These are phyloP conservation scores for Apistogramma diplotaenia DNA, from an alignment of 2,113 vertebrate genomes.

Conservation along the genomic window DNA sequence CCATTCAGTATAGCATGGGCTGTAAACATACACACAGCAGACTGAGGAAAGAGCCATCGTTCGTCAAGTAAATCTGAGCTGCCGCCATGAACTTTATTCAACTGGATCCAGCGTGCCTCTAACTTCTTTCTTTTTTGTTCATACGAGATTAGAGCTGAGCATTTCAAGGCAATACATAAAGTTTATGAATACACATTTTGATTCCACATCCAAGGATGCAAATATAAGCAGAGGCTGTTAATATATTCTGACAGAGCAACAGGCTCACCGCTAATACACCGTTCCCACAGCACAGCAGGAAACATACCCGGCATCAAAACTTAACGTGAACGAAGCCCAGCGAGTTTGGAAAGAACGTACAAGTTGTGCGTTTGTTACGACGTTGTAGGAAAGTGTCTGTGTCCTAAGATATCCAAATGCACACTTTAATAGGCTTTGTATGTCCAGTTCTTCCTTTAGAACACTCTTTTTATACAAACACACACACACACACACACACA, in stretches of 20 bases:
- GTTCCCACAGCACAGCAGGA: neutral
- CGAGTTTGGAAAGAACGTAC: constrained; percentile 32
- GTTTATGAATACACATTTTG: neutral
- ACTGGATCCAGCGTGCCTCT: neutral
- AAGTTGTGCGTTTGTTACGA: constrained; percentile 12
- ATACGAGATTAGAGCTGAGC: neutral
- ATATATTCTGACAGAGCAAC: constrained; percentile 2
- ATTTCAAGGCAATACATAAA: neutral
- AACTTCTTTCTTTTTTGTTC: neutral
- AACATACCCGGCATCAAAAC: constrained; percentile 19
- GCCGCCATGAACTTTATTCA: neutral
- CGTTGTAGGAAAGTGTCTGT: neutral
- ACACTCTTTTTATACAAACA: neutral
- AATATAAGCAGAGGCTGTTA: neutral
- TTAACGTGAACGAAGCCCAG: constrained; percentile 21
- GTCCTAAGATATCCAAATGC: constrained; percentile 42
- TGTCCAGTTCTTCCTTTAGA: neutral
- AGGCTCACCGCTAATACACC: neutral
- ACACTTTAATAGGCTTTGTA: constrained; percentile 10
- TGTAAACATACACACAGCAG: neutral
- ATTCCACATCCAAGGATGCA: neutral
- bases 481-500: neutral
- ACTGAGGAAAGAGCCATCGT: neutral
- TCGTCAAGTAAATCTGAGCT: neutral
- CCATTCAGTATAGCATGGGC: rapidly evolving